phyloP scores from a whole-genome alignment of 2,888 invertebrate genomes.

The Melinopterus prodromus region DNA sequence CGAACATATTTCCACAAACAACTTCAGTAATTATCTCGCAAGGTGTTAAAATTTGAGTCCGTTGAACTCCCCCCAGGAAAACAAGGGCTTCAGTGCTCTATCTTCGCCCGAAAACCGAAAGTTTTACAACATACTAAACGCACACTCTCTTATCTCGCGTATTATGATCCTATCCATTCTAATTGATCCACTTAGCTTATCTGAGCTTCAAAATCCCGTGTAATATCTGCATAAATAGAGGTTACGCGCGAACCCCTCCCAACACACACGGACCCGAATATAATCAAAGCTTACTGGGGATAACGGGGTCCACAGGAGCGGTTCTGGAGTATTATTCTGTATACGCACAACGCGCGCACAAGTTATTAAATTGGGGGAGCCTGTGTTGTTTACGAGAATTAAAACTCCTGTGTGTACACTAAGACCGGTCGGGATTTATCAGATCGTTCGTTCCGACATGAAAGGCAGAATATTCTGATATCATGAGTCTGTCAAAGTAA shows the following conservation, averaged over 20 bases:
- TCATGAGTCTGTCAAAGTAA: neutral
- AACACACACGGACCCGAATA: slow-evolving; percentile 38
- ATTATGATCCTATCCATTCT: slow-evolving; percentile 44
- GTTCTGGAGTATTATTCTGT: slow-evolving; percentile 14
- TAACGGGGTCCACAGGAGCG: slow-evolving; percentile 28
- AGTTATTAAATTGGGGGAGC: slow-evolving; percentile 4
- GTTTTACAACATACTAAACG: slow-evolving; percentile 13
- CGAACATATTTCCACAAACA: neutral
- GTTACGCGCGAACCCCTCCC: slow-evolving; percentile 33
- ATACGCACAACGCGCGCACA: slow-evolving; percentile 4
- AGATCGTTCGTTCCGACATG: neutral
- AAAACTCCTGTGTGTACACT: neutral
- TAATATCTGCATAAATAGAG: slow-evolving; percentile 45
- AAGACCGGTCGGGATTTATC: neutral
- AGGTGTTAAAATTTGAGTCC: neutral
- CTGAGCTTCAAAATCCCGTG: slow-evolving; percentile 47
- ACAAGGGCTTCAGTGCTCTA: neutral
- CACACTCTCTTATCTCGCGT: slow-evolving; percentile 18
- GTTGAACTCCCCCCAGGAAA: neutral
- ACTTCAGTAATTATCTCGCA: neutral
- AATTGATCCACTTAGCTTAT: slow-evolving; percentile 51
- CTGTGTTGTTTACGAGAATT: neutral
- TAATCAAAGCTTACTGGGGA: slow-evolving; percentile 29
- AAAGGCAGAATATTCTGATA: neutral
- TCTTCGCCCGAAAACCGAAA: neutral